phyloP scores from a whole-genome alignment of 2,113 vertebrate genomes.

The Kryptolebias marmoratus region DNA sequence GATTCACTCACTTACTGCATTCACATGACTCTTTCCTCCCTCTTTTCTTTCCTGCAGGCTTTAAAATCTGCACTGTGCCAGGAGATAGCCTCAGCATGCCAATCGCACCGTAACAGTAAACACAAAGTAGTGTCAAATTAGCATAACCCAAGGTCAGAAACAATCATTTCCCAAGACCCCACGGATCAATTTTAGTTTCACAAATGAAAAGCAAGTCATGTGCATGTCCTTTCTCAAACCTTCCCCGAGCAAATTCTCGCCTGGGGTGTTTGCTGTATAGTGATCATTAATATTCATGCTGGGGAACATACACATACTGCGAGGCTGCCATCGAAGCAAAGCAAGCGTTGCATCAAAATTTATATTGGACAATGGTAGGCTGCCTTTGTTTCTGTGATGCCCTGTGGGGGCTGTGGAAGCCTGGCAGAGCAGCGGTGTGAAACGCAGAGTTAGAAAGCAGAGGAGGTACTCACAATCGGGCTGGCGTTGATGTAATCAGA shows the following conservation, averaged over 20 bases:
- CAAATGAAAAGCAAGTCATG: slow-evolving; percentile 37
- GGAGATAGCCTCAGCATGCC: slow-evolving; percentile 17
- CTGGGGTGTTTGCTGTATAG: slow-evolving; percentile 48
- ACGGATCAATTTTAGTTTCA: slow-evolving; percentile 48
- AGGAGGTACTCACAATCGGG: slow-evolving; percentile 90
- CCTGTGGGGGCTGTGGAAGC: slow-evolving; percentile 35
- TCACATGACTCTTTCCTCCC: slow-evolving; percentile 29
- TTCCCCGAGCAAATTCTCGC: slow-evolving; percentile 37
- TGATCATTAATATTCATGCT: slow-evolving; percentile 67
- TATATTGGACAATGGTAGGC: slow-evolving; percentile 43
- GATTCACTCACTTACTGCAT: slow-evolving; percentile 53
- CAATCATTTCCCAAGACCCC: slow-evolving; percentile 48
- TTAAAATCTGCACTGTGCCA: slow-evolving; percentile 18
- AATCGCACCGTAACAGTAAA: slow-evolving; percentile 47
- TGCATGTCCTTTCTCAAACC: slow-evolving; percentile 39
- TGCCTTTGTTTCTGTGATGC: slow-evolving; percentile 53
- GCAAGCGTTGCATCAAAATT: slow-evolving; percentile 63
- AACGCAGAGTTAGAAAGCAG: slow-evolving; percentile 37
- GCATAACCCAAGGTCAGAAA: slow-evolving; percentile 67
- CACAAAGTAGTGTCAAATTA: slow-evolving; percentile 60
- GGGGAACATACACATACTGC: slow-evolving; percentile 34
- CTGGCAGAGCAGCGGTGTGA: not conserved
- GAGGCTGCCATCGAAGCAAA: slow-evolving; percentile 43
- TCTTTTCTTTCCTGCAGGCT: slow-evolving; percentile 18
- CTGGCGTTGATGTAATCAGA: slow-evolving; percentile 99